These are phyloP conservation scores for Planiliza haematocheilus DNA, from an alignment of 2,113 vertebrate genomes.

Conservation along the genomic window DNA sequence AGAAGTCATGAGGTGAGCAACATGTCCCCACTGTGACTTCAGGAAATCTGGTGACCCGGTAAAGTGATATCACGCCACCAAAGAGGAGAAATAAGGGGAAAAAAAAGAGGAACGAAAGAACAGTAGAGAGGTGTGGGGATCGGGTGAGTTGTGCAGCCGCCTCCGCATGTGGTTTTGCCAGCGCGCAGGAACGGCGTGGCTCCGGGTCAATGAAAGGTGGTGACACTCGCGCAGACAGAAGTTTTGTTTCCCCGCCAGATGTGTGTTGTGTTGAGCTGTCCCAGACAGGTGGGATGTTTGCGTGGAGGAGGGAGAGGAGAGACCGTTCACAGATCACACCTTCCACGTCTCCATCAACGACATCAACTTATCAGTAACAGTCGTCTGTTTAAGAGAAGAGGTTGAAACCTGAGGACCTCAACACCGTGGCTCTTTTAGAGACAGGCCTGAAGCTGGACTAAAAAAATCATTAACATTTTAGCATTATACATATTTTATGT, in stretches of 20 bases:
- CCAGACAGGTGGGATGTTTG: conserved; percentile 55
- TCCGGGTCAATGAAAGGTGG: conserved; percentile 62
- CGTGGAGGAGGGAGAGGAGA: conserved; percentile 39
- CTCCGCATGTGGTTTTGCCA: conserved; percentile 53
- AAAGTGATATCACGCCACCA: conserved; percentile 78
- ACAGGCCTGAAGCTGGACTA: neutral
- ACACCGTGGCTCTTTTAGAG: neutral
- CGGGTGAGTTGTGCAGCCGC: conserved; percentile 54
- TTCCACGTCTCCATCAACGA: conserved; percentile 56
- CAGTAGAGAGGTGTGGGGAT: conserved; percentile 48
- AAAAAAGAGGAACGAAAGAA: neutral
- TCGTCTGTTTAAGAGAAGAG: neutral
- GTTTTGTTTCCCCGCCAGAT: conserved; percentile 17
- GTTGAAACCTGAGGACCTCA: conserved; percentile 6
- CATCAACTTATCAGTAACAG: conserved; percentile 14
- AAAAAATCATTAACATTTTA: too few relatives aligned
- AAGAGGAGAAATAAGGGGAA: conserved; percentile 40
- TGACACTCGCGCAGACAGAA: conserved; percentile 1
- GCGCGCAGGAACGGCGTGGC: conserved; percentile 20
- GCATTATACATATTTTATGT: too few relatives aligned
- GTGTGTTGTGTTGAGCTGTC: conserved; percentile 48
- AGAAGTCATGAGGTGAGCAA: conserved; percentile 80
- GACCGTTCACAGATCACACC: conserved; percentile 55
- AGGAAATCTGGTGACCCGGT: conserved; percentile 82
- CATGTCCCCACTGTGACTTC: conserved; percentile 76